Evolutionary conservation across 2,888 invertebrate genomes (phyloP).

Genomic region (Drosophila robusta): DNA sequence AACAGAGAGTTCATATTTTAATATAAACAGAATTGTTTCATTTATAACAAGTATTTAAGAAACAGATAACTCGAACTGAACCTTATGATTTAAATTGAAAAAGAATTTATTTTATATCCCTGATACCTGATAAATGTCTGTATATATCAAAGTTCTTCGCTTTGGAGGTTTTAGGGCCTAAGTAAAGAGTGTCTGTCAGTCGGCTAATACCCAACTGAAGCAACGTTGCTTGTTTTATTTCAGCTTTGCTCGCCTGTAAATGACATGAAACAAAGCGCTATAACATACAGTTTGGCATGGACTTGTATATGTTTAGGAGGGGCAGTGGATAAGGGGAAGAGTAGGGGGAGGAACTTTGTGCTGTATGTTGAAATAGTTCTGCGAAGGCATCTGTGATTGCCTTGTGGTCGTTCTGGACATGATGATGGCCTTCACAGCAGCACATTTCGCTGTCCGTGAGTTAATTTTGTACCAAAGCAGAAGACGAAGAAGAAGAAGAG

Average conservation of each 20-base stretch:
- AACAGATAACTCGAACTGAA: no score
- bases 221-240: slow-evolving; percentile 28
- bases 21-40: no score
- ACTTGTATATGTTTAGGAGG: slow-evolving; percentile 33
- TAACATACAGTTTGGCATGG: slow-evolving; percentile 37
- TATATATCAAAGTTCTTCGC: no score
- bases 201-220: neutral
- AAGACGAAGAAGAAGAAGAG: slow-evolving; percentile 12
- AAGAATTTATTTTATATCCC: no score
- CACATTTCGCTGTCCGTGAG: slow-evolving; percentile 28
- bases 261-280: slow-evolving; percentile 57
- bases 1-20: no score
- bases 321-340: neutral
- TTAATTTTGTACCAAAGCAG: slow-evolving; percentile 35
- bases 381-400: slow-evolving; percentile 42
- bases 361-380: slow-evolving; percentile 42
- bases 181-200: slow-evolving; percentile 9
- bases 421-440: slow-evolving; percentile 37
- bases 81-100: no score
- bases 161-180: neutral
- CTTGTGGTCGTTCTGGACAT: slow-evolving; percentile 35
- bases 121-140: no score
- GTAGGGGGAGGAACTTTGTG: neutral
- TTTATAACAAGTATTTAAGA: no score
- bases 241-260: slow-evolving; percentile 40